Evolutionary conservation across 2,888 invertebrate species (phyloP), one percentile per base, ranked within the genome.

Genomic region (Lasius platythorax): DNA sequence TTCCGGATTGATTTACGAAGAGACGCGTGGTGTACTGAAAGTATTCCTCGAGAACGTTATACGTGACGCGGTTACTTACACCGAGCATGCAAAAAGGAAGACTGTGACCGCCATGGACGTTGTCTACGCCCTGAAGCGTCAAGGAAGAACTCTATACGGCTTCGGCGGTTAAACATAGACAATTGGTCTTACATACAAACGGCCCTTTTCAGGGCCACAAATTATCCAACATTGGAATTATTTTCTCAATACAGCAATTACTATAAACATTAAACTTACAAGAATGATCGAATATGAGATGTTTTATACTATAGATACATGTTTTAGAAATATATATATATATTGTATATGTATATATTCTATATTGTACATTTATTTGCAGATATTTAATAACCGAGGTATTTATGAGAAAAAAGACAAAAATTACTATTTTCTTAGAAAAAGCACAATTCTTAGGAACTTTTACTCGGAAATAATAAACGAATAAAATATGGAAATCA

Each of bases 81-180:
- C 98, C 0, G 98, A 98, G 93, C 98, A 98, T 93, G 98, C 98
- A 70, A 98, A 98, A 95, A 96, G 98, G 90, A 98, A 98, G 95
- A 98, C 98, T 3, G 98, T 98, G 72, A 98, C 98, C 0, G 97
- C 98, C 28, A 98, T 98, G 98, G 98, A 98, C 91, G 97, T 98
- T 18, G 98, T 98, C 72, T 98, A 98, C 93, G 98, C 98, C 18
- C 95, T 98, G 92, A 98, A 98, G 94, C 95, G 97, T 78, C 98
- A 98, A 95, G 97, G 98, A 8, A 96, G 97, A 89, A 98, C 98
- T 86, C 95, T 98, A 40, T 98, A 98, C 95, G 98, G 98, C 85
- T 98, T 97, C 93, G 97, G 97, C 83, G 97, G 97, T 87, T 97
- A 96, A 95, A 92, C 0, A 18, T 18, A 33, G 28, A n/a, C 43